Base-by-base conservation (phyloP, 2,888 invertebrate species). In the Operophtera brumata region DNA sequence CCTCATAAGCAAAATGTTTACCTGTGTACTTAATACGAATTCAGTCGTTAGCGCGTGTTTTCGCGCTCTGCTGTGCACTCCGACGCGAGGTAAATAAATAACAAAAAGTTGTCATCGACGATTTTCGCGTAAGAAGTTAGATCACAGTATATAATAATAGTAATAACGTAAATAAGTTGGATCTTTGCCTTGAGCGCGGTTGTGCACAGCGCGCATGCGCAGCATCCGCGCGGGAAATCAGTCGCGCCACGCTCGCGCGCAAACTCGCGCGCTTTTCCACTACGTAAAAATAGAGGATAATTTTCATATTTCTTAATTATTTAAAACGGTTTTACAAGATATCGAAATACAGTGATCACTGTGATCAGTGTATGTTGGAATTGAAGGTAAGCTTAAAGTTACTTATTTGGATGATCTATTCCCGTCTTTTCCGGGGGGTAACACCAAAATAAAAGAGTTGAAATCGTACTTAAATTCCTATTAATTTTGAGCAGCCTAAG, bases 241-340 rank as follows among this genome's bases (percentile, higher is more conserved):
- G 69, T 71, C 66, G 70, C 70, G 68, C 74, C 64, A 77, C 70
- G 74, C 67, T 78, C 73, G 80, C 78, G 77, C 75, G 57, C 61
- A 64, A 69, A 66, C 65, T 76, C 73, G 77, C 77, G 78, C 73
- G 64, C 57, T 63, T 58, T 50, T 44, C 53, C 55, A 47, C 28
- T n/a, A 28, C 13, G 8, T 28, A 25, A 34, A 12, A 42, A 64
- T 50, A 50, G 54, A 61, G 42, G 37, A 25, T 28, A 36, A 39
- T 10, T 7, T 11, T 14, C 28, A 26, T 12, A 26, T 7, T 28
- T 35, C 25, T 36, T 25, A 9, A 13, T 40, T 45, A 34, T n/a
- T 6, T n/a, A 1, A n/a, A n/a, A 34, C n/a, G 11, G 10, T 34
- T 34, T 1, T n/a, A n/a, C 6, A n/a, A 11, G 6, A n/a, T n/a